phyloP scores from a whole-genome alignment of 2,113 vertebrate genomes.

The Sinocyclocheilus anshuiensis region DNA sequence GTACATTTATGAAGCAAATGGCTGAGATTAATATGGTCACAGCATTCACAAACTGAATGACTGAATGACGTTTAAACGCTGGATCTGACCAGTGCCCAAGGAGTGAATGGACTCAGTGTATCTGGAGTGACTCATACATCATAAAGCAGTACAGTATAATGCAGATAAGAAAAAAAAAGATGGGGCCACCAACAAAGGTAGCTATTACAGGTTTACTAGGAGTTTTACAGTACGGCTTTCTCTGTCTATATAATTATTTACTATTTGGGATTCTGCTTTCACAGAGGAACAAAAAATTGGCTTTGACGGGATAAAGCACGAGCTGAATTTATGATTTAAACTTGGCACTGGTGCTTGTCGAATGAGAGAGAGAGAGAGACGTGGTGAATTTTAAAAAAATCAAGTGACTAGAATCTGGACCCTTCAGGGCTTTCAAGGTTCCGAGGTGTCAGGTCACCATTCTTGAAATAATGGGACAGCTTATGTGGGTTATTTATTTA shows the following conservation, averaged over 20 bases:
- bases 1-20: background rate
- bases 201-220: conserved; percentile 45
- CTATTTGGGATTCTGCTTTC: conserved; percentile 38
- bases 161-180: conserved; percentile 13
- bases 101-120: conserved; percentile 15
- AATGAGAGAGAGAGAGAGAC: background rate
- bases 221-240: conserved; percentile 17
- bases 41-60: background rate
- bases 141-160: conserved; percentile 16
- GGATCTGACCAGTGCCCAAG: background rate
- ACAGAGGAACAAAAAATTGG: conserved; percentile 36
- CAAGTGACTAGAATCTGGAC: background rate
- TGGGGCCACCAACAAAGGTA: conserved; percentile 50
- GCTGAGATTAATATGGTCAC: background rate
- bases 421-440: conserved; percentile 31
- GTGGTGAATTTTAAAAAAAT: conserved; percentile 1
- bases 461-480: conserved; percentile 34
- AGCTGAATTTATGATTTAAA: conserved; percentile 26
- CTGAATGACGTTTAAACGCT: background rate
- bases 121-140: conserved; percentile 15
- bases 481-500: conserved; percentile 36
- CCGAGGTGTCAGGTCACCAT: conserved; percentile 17
- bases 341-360: background rate
- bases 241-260: conserved; percentile 55
- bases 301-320: conserved; percentile 6